These are phyloP conservation scores for Bos indicus DNA, from an alignment of 2,113 vertebrate species.

Conservation along the genomic window DNA sequence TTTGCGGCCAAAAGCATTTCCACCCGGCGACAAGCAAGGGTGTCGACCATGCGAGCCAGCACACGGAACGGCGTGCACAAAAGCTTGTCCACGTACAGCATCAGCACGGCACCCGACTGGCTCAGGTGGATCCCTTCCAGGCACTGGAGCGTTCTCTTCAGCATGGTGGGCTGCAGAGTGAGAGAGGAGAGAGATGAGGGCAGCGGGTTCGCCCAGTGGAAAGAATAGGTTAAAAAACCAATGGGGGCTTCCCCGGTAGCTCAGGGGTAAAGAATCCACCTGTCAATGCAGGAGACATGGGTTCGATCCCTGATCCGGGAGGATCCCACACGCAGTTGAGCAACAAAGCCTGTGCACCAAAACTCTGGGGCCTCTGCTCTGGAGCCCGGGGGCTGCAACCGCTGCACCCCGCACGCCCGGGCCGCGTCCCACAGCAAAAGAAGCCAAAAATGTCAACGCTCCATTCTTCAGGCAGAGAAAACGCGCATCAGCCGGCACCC, in stretches of 20 bases:
- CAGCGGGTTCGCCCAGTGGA: not conserved
- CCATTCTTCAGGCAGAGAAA: not conserved
- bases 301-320: not conserved
- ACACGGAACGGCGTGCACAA: conserved; percentile 93
- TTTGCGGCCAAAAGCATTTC: conserved; percentile 98
- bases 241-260: not conserved
- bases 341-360: not conserved
- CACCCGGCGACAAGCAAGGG: conserved; percentile 94
- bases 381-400: no score
- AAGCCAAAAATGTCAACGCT: not conserved
- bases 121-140: conserved; percentile 98
- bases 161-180: conserved; percentile 85
- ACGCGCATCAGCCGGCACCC: accelerated
- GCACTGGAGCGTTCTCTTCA: conserved; percentile 96
- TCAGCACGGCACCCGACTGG: conserved; percentile 95
- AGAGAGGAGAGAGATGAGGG: not conserved
- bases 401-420: accelerated
- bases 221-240: not conserved
- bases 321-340: not conserved
- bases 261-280: not conserved
- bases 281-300: not conserved
- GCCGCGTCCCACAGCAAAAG: not conserved
- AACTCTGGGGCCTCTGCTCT: not conserved
- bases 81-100: conserved; percentile 94
- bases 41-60: conserved; percentile 96